Base-by-base conservation (phyloP, 2,797 vertebrate species). In the Podargus strigoides region DNA sequence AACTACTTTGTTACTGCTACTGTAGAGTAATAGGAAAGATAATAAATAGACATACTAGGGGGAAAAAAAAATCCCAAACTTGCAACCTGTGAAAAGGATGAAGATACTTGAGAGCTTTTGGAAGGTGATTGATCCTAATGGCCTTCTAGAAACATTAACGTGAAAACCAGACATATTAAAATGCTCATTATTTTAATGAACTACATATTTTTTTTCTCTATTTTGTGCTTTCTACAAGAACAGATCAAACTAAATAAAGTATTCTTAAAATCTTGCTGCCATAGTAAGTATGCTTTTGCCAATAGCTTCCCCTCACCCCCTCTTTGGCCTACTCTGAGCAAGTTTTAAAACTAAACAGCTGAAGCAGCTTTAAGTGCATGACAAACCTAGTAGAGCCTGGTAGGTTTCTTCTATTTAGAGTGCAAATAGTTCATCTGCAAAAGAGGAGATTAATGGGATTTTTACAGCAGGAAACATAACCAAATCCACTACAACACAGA, bases 391-490 rank as follows among this genome's bases (percentile, higher is more conserved):
- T n/a, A n/a, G n/a, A n/a, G n/a, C n/a, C n/a, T n/a, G n/a, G n/a
- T n/a, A n/a, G n/a, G n/a, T n/a, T n/a, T n/a, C n/a, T n/a, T n/a
- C 6, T 17, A 13, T 0, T 46, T 12, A 42, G 18, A 32, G 11
- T 19, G 20, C 24, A 79, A 63, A 74, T 9, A 14, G 49, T 44
- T 42, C 52, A 32, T 9, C 24, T 24, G 32, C 47, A n/a, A 79
- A 64, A 87, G 12, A 42, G 75, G 7, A 24, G 26, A 27, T 32
- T 27, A 36, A 59, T 6, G 5, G 7, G 34, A 32, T 68, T 86
- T 75, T 60, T 24, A 66, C 30, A 22, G 26, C 42, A 62, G 63
- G 28, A 93, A 39, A 23, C 1, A 2, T 6, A 49, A 39, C 11
- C 3, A 1, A 86, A 75, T 32, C 34, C 67, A 60, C 34, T 14